phyloP scores from a whole-genome alignment of 1,140 invertebrate genomes.

The Pseudomyrmex pallidus region DNA sequence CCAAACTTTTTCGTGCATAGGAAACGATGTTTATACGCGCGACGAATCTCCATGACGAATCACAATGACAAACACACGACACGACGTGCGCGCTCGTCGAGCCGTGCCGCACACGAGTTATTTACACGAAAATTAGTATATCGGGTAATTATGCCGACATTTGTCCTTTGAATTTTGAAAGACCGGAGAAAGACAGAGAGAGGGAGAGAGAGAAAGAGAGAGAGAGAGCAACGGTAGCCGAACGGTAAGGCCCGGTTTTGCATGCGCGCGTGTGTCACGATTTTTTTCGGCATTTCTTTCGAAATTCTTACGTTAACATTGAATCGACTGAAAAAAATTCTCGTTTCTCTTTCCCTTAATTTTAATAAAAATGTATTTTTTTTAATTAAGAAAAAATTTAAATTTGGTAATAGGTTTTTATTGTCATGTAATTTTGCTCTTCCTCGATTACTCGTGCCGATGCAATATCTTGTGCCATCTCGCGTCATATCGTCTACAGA shows the following conservation, averaged over 20 bases:
- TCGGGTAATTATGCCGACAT: slow-evolving; percentile 53
- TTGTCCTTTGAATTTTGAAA: slow-evolving; percentile 39
- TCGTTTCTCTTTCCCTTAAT: not conserved
- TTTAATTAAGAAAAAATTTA: not conserved
- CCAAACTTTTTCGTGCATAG: slow-evolving; percentile 31
- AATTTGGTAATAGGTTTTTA: no score
- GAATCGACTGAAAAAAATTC: no score
- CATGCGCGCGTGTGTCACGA: not conserved
- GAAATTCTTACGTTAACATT: not conserved
- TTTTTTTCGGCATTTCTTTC: slow-evolving; percentile 1
- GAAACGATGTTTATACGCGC: slow-evolving; percentile 36
- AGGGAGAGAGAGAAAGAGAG: not conserved
- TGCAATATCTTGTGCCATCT: not conserved
- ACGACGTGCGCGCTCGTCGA: slow-evolving; percentile 50
- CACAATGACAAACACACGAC: slow-evolving; percentile 64
- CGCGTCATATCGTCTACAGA: not conserved
- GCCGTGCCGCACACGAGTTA: slow-evolving; percentile 50
- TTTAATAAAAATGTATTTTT: not conserved
- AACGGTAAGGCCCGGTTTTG: no score
- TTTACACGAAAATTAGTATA: slow-evolving; percentile 67
- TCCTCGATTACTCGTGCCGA: not conserved
- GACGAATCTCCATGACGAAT: slow-evolving; percentile 62
- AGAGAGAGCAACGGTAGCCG: slow-evolving; percentile 11
- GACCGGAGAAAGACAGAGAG: not conserved
- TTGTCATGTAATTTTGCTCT: no score